Conservation (phyloP, 2,797 vertebrate species). For the Microchirus variegatus region DNA sequence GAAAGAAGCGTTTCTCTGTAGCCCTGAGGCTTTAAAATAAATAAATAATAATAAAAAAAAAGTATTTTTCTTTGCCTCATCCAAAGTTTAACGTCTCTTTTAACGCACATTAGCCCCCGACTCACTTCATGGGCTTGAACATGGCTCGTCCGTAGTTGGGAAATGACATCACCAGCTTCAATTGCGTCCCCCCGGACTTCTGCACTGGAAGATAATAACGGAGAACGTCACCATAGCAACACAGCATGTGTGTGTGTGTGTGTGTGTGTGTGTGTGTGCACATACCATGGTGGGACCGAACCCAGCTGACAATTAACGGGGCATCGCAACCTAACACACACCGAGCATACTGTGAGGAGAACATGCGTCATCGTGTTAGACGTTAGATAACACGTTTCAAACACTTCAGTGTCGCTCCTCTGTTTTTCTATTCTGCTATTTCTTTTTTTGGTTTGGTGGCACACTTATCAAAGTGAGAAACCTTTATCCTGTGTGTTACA, state of each 20-base stretch:
- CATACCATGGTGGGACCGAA: conserved; percentile 14
- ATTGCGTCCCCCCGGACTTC: conserved; percentile 86
- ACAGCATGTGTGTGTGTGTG: conserved; percentile 15
- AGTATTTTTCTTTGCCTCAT: neutral
- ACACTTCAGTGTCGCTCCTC: too few species aligned
- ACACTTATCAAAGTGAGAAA: too few species aligned
- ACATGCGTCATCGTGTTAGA: too few species aligned
- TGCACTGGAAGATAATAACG: conserved; percentile 77
- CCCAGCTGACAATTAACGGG: conserved; percentile 1
- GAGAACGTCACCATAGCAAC: conserved; percentile 60
- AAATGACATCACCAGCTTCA: conserved; percentile 86
- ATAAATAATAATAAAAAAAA: too few species aligned
- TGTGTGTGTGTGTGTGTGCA: neutral
- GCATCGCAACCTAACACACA: neutral
- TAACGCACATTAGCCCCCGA: too few species aligned
- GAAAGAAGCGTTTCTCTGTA: too few species aligned
- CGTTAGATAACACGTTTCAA: too few species aligned
- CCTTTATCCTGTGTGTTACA: too few species aligned
- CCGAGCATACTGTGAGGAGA: neutral
- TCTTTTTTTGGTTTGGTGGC: too few species aligned
- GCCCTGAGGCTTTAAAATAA: too few species aligned
- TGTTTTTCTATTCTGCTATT: too few species aligned
- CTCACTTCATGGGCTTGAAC: conserved; percentile 89
- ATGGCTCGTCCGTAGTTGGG: conserved; percentile 84
- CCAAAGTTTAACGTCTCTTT: too few species aligned